Conservation (phyloP, 1,140 invertebrate species). For the Pseudomyrmex flavicornis region DNA sequence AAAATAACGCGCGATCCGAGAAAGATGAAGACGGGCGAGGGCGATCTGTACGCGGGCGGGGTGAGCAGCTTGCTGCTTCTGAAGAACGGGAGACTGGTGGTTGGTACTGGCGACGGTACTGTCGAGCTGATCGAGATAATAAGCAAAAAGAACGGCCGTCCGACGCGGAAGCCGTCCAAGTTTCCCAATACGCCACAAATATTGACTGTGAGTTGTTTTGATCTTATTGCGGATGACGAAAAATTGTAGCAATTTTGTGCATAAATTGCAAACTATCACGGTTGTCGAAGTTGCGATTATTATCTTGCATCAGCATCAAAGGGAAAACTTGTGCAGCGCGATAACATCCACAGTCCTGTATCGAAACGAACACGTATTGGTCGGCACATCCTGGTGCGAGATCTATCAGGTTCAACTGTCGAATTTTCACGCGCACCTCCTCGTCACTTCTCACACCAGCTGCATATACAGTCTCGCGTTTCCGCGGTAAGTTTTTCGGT, state of each 20-base stretch:
- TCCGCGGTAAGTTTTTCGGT: constrained; percentile 88
- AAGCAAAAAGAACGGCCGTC: constrained; percentile 12
- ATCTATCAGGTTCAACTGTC: constrained; percentile 92
- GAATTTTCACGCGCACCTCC: constrained; percentile 89
- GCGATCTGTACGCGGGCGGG: constrained; percentile 86
- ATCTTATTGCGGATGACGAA: background rate
- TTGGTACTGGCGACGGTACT: constrained; percentile 94
- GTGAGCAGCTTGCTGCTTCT: constrained; percentile 89
- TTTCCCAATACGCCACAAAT: constrained; percentile 84
- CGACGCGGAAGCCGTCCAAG: constrained; percentile 46
- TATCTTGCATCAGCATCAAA: constrained; percentile 81
- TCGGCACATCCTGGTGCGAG: constrained; percentile 92
- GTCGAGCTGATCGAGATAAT: constrained; percentile 89
- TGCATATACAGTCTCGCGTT: constrained; percentile 93
- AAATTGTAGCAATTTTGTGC: background rate
- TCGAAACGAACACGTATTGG: constrained; percentile 86
- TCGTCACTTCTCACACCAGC: constrained; percentile 93
- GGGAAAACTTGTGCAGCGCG: constrained; percentile 86
- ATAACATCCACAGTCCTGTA: constrained; percentile 89
- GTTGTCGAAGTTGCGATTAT: background rate
- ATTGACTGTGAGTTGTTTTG: constrained; percentile 84
- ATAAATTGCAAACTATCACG: background rate
- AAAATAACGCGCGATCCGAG: constrained; percentile 84
- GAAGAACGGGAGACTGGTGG: constrained; percentile 87
- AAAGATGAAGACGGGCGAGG: constrained; percentile 79